These are phyloP conservation scores for Xestia sexstrigata DNA, from an alignment of 2,888 invertebrate species.

Conservation along the genomic window DNA sequence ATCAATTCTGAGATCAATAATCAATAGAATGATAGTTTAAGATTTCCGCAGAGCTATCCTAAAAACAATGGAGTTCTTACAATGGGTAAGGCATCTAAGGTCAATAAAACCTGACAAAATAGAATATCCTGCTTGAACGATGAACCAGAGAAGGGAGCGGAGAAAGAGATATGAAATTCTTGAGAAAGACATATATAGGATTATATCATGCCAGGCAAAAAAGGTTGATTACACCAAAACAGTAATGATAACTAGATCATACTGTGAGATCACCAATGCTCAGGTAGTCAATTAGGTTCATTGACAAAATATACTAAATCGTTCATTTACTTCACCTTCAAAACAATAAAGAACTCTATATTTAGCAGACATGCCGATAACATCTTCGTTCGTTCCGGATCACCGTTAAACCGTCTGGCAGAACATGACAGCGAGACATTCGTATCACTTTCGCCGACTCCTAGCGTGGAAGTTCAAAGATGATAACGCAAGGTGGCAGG, in stretches of 20 bases:
- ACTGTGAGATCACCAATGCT: conserved; percentile 20
- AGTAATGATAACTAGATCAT: neutral
- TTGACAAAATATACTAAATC: conserved; percentile 18
- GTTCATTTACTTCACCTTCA: conserved; percentile 19
- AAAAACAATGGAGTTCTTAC: neutral
- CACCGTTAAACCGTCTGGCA: conserved; percentile 11
- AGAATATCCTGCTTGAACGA: neutral
- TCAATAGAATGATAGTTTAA: neutral
- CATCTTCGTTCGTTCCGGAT: conserved; percentile 15
- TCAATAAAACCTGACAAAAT: neutral
- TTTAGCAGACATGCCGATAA: conserved; percentile 3
- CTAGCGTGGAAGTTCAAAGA: conserved; percentile 61
- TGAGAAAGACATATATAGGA: neutral
- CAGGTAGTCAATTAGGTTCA: conserved; percentile 38
- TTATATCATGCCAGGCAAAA: neutral
- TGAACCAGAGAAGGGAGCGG: neutral
- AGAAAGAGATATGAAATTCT: neutral
- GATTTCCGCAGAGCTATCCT: neutral
- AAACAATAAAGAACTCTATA: conserved; percentile 22
- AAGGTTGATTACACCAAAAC: neutral
- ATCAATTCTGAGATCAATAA: neutral
- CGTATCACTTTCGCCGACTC: conserved; percentile 44
- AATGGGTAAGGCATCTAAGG: neutral
- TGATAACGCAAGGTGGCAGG: conserved; percentile 53
- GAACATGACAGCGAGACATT: conserved; percentile 19